Evolutionary conservation across 2,113 vertebrate species (phyloP).

Genomic region (Trinectes maculatus): DNA sequence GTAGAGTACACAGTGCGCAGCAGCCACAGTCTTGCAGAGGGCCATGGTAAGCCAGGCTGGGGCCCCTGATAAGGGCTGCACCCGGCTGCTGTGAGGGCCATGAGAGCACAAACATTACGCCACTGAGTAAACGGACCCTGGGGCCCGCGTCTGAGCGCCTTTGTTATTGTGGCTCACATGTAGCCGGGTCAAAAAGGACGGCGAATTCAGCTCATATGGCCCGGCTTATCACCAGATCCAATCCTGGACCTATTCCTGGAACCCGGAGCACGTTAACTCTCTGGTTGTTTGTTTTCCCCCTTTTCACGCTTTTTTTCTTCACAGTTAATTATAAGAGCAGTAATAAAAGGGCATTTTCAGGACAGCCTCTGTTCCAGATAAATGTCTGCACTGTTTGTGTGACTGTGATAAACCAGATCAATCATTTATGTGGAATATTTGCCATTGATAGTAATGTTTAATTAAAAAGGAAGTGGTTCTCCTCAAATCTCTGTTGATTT

Average conservation of each 20-base stretch:
- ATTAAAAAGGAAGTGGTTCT: constrained; percentile 51
- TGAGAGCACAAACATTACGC: constrained; percentile 82
- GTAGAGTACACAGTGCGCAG: constrained; percentile 57
- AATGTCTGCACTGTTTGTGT: constrained; percentile 48
- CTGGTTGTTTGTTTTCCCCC: constrained; percentile 26
- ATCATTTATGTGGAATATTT: constrained; percentile 63
- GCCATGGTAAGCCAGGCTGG: constrained; percentile 17
- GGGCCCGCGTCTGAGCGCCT: constrained; percentile 70
- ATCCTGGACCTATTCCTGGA: constrained; percentile 64
- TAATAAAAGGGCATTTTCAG: constrained; percentile 57
- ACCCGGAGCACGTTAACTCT: constrained; percentile 34
- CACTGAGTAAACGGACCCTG: constrained; percentile 81
- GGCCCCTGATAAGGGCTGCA: constrained; percentile 72
- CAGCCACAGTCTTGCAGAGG: constrained; percentile 48
- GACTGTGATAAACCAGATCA: constrained; percentile 52
- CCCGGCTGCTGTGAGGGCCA: constrained; percentile 73
- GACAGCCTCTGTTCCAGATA: constrained; percentile 45
- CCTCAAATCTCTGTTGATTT: constrained; percentile 51
- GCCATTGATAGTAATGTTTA: constrained; percentile 56
- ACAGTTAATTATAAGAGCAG: constrained; percentile 56
- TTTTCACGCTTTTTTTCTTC: constrained; percentile 5
- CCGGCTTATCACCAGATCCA: constrained; percentile 74
- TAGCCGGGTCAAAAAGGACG: constrained; percentile 63
- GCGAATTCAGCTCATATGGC: constrained; percentile 72
- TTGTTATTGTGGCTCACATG: constrained; percentile 77